Evolutionary conservation across 2,797 vertebrate genomes (phyloP).

Genomic region (Nasua narica): DNA sequence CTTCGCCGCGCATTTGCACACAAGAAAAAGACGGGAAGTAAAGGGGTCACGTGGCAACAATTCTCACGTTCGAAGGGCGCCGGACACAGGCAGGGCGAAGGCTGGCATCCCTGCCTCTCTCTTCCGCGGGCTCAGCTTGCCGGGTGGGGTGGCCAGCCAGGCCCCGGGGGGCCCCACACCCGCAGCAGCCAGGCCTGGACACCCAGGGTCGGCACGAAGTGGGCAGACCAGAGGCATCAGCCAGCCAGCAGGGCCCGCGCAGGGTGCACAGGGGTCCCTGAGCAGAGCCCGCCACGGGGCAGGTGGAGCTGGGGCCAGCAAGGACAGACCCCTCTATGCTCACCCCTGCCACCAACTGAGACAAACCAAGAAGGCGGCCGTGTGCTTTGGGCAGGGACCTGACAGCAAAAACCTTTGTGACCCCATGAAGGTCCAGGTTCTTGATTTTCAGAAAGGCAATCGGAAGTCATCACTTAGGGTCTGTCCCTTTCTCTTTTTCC

Average conservation of each 20-base stretch:
- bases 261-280: neutral
- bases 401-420: neutral
- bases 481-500: neutral
- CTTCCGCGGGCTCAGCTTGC: neutral
- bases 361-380: rapidly evolving
- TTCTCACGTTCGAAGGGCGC: neutral
- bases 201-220: neutral
- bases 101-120: rapidly evolving
- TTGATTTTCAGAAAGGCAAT: rapidly evolving
- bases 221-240: neutral
- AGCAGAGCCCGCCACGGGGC: neutral
- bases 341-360: rapidly evolving
- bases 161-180: too few species aligned
- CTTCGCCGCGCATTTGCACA: rapidly evolving
- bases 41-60: rapidly evolving
- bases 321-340: neutral
- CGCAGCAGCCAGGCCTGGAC: neutral
- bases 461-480: neutral
- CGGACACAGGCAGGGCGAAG: rapidly evolving
- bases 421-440: neutral
- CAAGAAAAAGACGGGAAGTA: neutral
- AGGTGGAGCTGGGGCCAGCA: neutral
- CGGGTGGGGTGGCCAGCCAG: conserved; percentile 58
- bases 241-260: neutral
- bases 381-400: neutral